Percentiles rank a stretch among this genome's conserved stretches.
phyloP scores from a whole-genome alignment of 1,140 invertebrate species.

The Drosophila rufa region DNA sequence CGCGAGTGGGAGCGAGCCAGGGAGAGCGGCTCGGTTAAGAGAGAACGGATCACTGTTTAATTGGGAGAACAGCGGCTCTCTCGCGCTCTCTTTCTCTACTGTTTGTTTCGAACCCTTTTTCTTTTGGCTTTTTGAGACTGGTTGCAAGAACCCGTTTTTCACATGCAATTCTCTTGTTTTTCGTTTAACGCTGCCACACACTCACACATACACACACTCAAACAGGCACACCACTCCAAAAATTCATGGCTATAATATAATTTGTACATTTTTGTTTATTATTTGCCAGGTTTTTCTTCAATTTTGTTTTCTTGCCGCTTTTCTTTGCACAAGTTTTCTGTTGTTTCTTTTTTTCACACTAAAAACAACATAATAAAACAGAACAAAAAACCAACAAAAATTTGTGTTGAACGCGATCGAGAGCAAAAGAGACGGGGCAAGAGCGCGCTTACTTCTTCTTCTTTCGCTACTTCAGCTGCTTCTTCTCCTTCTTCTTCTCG shows the following conservation, averaged over 20 bases:
- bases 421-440: conserved; percentile 20
- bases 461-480: conserved; percentile 7
- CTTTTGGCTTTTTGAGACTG: conserved; percentile 58
- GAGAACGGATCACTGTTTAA: conserved; percentile 36
- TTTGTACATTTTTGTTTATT: conserved; percentile 34
- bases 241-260: conserved; percentile 27
- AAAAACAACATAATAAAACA: conserved; percentile 37
- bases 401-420: conserved; percentile 24
- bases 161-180: conserved; percentile 69
- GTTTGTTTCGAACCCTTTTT: conserved; percentile 63
- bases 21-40: conserved; percentile 12
- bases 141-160: conserved; percentile 75
- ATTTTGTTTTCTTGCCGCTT: conserved; percentile 18
- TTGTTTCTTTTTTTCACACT: conserved; percentile 17
- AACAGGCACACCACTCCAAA: conserved; percentile 15
- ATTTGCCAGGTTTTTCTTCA: conserved; percentile 14
- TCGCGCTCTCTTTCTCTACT: conserved; percentile 28
- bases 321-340: conserved; percentile 2
- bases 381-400: conserved; percentile 54
- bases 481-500: background rate
- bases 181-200: conserved; percentile 30
- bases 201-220: conserved; percentile 12
- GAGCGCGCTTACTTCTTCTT: conserved; percentile 34
- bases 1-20: background rate
- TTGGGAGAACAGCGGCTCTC: conserved; percentile 40